Evolutionary conservation across 2,888 invertebrate species (phyloP).

Genomic region (Amaurobius ferox): DNA sequence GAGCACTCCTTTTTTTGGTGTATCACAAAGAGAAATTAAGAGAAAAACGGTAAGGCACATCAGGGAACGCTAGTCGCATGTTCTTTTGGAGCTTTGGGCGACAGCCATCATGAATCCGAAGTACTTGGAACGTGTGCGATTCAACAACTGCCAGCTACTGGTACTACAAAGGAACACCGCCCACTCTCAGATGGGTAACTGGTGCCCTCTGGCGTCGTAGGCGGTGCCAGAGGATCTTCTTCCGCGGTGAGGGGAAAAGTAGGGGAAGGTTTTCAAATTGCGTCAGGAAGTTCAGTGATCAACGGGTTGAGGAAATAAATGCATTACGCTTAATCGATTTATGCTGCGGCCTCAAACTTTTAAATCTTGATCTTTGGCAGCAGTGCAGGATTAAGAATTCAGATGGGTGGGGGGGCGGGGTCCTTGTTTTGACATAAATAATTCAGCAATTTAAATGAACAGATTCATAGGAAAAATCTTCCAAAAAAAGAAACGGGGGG

Average conservation of each 20-base stretch:
- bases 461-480: no score
- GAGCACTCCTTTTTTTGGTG: conserved; percentile 11
- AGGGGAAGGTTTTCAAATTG: conserved; percentile 11
- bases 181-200: conserved; percentile 46
- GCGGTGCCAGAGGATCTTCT: conserved; percentile 66
- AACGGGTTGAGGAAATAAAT: not conserved
- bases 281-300: not conserved
- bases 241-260: conserved; percentile 43
- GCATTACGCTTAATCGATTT: no score
- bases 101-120: not conserved
- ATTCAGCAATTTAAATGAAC: no score
- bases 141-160: conserved; percentile 19
- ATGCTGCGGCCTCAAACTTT: no score
- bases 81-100: not conserved
- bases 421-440: no score
- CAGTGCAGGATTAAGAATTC: no score
- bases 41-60: conserved; percentile 21
- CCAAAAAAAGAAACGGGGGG: no score
- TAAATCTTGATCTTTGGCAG: no score
- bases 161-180: conserved; percentile 69
- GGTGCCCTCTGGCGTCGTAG: conserved; percentile 71
- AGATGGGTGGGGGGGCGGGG: no score
- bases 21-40: conserved; percentile 49
- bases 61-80: not conserved
- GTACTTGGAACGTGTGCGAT: not conserved